Evolutionary conservation across 2,888 invertebrate genomes (phyloP), one percentile per base, ranked within the genome.

Genomic region (Cataglyphis albicans): DNA sequence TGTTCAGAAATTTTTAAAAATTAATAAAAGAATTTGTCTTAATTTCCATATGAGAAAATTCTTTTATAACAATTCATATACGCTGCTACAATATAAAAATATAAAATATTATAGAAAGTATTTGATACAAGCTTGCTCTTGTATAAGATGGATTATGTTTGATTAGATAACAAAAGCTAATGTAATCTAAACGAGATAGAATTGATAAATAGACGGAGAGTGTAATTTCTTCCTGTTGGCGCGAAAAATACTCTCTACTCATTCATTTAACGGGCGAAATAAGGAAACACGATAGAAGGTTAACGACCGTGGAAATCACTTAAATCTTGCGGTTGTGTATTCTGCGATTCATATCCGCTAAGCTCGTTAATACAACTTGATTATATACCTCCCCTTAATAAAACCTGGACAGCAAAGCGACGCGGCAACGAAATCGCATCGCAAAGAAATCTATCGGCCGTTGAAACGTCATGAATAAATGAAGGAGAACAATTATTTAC

Each of bases 261-360:
- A 52, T 65, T 76, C 3, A 57, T 57, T 76, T 76, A 67, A 57
- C 55, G 15, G 15, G 41, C 67, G 29, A 76, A 52, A 57, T 21
- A 41, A 57, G 55, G 57, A 57, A 76, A 76, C n/a, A 1, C 55
- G 55, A 9, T 29, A 10, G 44, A 65, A 55, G 76, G 76, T 76
- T 76, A 67, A 76, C 41, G 55, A 76, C 67, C 76, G 41, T 76
- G 67, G 67, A 76, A 76, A 76, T 67, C 67, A 76, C 29, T 76
- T 57, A 41, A 67, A 41, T 76, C 21, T 29, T 6, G 41, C 32
- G 55, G 21, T 67, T 65, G 65, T 65, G 67, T 29, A n/a, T 0
- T 9, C 41, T 63, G 63, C 29, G 55, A n/a, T 21, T 57, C 65
- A 65, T 75, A 52, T 64, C 10, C 65, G 21, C 15, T 15, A 32